Percentiles rank a stretch among this genome's conserved stretches.
Conservation (phyloP, 2,888 invertebrate genomes). For the Epinotia nisella region DNA sequence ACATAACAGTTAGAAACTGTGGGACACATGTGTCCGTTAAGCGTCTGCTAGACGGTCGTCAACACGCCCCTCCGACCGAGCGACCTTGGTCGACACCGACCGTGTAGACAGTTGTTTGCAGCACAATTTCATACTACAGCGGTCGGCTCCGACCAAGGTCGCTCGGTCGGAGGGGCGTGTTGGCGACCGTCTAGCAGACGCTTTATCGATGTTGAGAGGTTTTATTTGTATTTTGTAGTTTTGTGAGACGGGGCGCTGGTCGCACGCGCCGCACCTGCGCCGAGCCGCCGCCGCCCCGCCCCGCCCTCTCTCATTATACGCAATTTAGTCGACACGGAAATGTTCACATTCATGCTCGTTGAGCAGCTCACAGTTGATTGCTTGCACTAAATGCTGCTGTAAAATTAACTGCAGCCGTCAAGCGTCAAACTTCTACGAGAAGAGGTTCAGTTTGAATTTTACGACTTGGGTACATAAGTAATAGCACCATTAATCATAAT, state of each 20-base stretch:
- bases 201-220: not conserved
- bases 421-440: conserved; percentile 21
- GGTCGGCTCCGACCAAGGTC: no score
- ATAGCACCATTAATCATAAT: no score
- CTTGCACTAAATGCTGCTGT: conserved; percentile 62
- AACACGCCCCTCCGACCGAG: no score
- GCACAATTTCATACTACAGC: no score
- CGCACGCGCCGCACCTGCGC: conserved; percentile 78
- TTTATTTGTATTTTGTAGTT: conserved; percentile 15
- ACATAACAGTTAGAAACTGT: conserved; percentile 10
- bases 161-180: no score
- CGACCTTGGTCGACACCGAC: no score
- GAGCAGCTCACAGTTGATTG: conserved; percentile 67
- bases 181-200: no score
- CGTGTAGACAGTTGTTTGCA: no score
- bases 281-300: conserved; percentile 57
- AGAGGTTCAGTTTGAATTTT: not conserved
- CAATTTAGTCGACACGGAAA: conserved; percentile 75
- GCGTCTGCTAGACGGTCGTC: no score
- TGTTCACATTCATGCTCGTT: conserved; percentile 74
- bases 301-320: conserved; percentile 75
- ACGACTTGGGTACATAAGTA: not conserved
- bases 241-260: conserved; percentile 23
- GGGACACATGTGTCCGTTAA: not conserved
- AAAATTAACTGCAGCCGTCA: conserved; percentile 50